Percentiles rank a stretch among this genome's conserved stretches.
Conservation (phyloP, 2,113 vertebrate species). For the Plestiodon gilberti region DNA sequence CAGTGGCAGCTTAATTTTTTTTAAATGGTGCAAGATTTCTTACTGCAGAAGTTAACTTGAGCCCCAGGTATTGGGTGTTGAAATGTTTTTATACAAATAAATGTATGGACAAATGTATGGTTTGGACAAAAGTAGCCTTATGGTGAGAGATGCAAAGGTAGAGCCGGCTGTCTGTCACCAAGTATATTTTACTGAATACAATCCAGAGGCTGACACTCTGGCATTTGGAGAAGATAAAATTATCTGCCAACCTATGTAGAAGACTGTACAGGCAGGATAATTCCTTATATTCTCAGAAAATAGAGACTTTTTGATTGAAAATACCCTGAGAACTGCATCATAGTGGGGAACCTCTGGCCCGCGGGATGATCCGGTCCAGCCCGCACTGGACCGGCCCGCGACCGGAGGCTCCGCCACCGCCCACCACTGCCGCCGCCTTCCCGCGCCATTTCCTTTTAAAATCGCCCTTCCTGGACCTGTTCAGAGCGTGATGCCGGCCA, state of each 20-base stretch:
- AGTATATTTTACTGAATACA: neutral
- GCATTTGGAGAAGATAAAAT: neutral
- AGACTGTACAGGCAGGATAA: neutral
- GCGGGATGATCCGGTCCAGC: no score
- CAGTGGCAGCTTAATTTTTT: no score
- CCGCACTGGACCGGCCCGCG: no score
- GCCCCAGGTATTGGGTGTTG: neutral
- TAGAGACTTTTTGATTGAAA: neutral
- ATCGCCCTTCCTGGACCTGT: no score
- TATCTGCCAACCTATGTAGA: neutral
- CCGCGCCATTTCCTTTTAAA: no score
- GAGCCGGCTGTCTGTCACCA: neutral
- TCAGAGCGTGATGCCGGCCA: no score
- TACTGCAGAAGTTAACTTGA: neutral
- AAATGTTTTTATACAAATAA: neutral
- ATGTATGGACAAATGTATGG: no score
- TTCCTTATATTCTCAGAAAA: neutral
- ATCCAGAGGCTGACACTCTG: neutral
- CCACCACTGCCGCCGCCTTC: no score
- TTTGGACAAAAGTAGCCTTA: no score
- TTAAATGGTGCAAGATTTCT: neutral
- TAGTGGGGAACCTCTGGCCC: no score
- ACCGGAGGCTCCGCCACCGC: no score
- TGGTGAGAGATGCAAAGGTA: neutral
- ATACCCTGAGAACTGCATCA: neutral